Conservation (phyloP, 2,113 vertebrate species). For the Cynopterus brachyotis region DNA sequence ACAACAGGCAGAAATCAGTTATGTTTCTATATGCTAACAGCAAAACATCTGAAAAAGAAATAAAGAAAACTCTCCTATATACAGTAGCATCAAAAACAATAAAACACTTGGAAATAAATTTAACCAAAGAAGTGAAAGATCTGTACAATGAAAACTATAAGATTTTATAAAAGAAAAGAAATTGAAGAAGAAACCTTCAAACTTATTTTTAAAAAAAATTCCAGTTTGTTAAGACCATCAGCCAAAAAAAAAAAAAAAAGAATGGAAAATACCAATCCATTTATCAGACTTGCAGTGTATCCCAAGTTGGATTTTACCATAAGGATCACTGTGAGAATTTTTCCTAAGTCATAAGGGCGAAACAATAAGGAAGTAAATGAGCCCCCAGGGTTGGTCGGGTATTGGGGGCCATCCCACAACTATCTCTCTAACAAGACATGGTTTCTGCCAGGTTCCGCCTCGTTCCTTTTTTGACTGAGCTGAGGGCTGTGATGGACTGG, state of each 20-base stretch:
- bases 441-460: conserved; percentile 91
- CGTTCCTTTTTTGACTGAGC: conserved; percentile 96
- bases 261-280: not conserved
- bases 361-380: not conserved
- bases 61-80: not conserved
- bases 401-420: not conserved
- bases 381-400: fast-evolving
- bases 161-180: not conserved
- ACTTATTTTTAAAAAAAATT: not conserved
- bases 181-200: not conserved
- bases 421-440: conserved; percentile 34
- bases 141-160: not conserved
- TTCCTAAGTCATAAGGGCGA: not conserved
- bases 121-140: not conserved
- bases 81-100: not conserved
- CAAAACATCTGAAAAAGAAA: not conserved
- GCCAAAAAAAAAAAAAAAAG: not conserved
- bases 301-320: not conserved
- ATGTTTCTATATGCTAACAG: not conserved
- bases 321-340: not conserved
- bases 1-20: not conserved
- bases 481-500: conserved; percentile 99
- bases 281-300: not conserved
- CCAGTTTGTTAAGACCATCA: not conserved
- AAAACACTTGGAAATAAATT: not conserved